Evolutionary conservation across 2,797 vertebrate genomes (phyloP).

Genomic region (Alauda arvensis): DNA sequence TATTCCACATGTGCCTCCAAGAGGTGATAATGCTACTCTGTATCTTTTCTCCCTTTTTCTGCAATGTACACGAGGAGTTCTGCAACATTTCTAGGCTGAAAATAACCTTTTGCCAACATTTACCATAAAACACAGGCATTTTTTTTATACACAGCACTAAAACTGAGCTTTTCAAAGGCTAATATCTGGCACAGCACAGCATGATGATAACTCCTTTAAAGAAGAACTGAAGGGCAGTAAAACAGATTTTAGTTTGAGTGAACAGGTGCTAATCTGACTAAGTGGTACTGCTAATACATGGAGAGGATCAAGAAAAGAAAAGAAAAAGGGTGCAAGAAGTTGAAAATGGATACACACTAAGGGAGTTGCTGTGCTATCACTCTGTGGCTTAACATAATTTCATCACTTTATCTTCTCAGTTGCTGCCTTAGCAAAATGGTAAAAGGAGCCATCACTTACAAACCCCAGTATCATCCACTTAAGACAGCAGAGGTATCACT

Average conservation of each 20-base stretch:
- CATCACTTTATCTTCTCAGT: neutral
- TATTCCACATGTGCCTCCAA: neutral
- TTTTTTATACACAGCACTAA: neutral
- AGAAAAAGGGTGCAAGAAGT: neutral
- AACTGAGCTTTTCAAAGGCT: neutral
- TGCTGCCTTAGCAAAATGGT: neutral
- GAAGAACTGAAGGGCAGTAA: neutral
- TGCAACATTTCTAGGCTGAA: neutral
- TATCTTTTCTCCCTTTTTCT: neutral
- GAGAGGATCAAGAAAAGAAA: neutral
- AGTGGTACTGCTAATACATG: neutral
- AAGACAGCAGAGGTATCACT: neutral
- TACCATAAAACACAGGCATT: neutral
- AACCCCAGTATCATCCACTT: neutral
- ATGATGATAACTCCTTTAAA: neutral
- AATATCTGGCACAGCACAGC: neutral
- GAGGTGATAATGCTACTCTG: neutral
- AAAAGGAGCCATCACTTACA: neutral
- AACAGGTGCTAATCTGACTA: neutral
- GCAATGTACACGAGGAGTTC: neutral
- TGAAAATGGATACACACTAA: neutral
- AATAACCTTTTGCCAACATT: neutral
- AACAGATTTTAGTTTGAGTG: neutral
- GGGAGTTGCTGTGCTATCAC: neutral
- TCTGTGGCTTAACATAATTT: neutral